Evolutionary conservation across 2,113 vertebrate genomes (phyloP), one percentile per base, ranked within the genome.

Genomic region (Saccopteryx bilineata): DNA sequence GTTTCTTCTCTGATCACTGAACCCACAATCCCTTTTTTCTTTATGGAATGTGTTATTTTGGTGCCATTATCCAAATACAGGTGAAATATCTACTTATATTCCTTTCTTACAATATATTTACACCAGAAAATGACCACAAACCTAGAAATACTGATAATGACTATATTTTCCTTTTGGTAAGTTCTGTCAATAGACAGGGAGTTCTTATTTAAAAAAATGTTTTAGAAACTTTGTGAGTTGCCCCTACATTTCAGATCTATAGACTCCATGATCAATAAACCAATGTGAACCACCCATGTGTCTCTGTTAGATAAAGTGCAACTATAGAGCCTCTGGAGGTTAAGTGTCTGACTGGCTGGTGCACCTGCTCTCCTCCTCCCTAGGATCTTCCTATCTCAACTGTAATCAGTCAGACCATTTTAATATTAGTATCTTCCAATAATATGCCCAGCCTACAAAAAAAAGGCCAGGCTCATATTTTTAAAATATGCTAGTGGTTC

Each of bases 31-130:
- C 15, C 33, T 82, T 79, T 88, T 17, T 95, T 88, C 58, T 72
- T 95, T 78, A n/a, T 54, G 23, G n/a, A 84, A 88, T 94, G 21
- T 72, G 2, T 78, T 31, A 63, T 63, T 93, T 93, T 54, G 26
- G 72, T 54, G 72, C 3, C 60, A 63, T 86, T 80, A 90, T 48
- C 46, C 33, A 2, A 28, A 96, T 92, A 58, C 2, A 87, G 17
- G 54, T 80, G n/a, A 78, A 81, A 83, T 12, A 1, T 76, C 26
- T 94, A 33, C 48, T 63, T 82, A 60, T 52, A 48, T 39, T 85
- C 13, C 15, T 78, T 81, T 63, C 48, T 86, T 48, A 31, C 61
- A 74, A 71, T 91, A 68, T 91, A 76, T 84, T 71, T 93, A 79
- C 1, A 52, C 12, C 7, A 69, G 21, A 96, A 89, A 95, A 60